These are phyloP conservation scores for Tribolium freemani DNA, from an alignment of 2,888 invertebrate species.

Conservation along the genomic window DNA sequence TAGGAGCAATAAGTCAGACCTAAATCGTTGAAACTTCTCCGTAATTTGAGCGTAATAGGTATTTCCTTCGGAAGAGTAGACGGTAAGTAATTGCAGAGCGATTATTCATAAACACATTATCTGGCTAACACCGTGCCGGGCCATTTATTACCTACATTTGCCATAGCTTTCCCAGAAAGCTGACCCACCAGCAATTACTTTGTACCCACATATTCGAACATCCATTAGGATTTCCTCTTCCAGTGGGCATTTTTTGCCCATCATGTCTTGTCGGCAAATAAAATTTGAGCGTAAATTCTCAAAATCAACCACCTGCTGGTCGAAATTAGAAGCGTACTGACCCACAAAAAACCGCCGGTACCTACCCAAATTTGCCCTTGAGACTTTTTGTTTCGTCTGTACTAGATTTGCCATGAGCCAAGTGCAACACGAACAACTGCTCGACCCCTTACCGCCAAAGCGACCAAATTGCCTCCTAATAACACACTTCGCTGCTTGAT, in stretches of 20 bases:
- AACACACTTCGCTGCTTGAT: neutral
- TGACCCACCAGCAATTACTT: constrained; percentile 36
- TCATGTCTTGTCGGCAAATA: constrained; percentile 38
- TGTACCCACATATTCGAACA: constrained; percentile 31
- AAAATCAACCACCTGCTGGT: constrained; percentile 45
- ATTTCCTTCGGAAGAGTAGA: constrained; percentile 48
- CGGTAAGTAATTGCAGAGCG: constrained; percentile 44
- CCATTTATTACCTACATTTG: constrained; percentile 40
- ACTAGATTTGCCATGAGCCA: constrained; percentile 32
- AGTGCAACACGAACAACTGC: constrained; percentile 1
- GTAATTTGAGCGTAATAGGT: constrained; percentile 46
- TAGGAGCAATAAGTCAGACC: constrained; percentile 11
- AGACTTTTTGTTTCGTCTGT: constrained; percentile 32
- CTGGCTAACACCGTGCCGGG: constrained; percentile 21
- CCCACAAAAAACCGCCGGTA: constrained; percentile 39
- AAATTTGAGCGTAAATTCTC: constrained; percentile 42
- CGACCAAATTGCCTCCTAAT: neutral
- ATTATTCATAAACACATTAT: constrained; percentile 47
- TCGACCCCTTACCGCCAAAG: neutral
- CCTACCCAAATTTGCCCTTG: constrained; percentile 43
- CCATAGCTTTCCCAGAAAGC: constrained; percentile 41
- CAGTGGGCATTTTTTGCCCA: neutral
- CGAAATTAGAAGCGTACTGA: constrained; percentile 34
- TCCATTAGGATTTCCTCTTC: constrained; percentile 36
- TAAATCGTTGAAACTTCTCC: constrained; percentile 36